A percentile compares a stretch with the other conserved stretches of the same genome.
Conservation (phyloP, 2,797 vertebrate genomes). For the Rachycentron canadum region DNA sequence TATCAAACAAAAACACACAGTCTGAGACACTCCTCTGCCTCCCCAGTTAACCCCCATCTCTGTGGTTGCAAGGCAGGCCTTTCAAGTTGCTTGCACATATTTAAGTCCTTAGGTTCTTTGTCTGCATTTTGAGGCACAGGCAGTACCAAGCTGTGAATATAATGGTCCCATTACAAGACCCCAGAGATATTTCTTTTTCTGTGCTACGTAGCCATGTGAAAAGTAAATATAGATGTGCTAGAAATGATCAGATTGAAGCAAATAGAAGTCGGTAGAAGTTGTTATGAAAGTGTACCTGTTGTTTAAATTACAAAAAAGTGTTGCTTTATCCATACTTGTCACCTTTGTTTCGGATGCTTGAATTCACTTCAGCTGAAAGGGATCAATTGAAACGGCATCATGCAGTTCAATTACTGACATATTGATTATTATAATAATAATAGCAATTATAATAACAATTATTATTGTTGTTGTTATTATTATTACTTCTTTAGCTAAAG, state of each 20-base stretch:
- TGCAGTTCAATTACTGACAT: constrained; percentile 28
- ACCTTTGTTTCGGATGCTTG: constrained; percentile 5
- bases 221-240: constrained; percentile 67
- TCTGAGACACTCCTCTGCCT: constrained; percentile 80
- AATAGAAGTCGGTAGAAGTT: constrained; percentile 51
- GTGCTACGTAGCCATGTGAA: constrained; percentile 56
- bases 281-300: constrained; percentile 25
- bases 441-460: too few relatives aligned
- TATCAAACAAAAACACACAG: constrained; percentile 83
- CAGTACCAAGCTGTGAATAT: constrained; percentile 77
- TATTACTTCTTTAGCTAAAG: constrained; percentile 27
- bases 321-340: constrained; percentile 4
- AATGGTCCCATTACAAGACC: constrained; percentile 79
- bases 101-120: constrained; percentile 83
- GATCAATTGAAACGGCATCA: constrained; percentile 43
- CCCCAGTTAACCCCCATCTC: constrained; percentile 84
- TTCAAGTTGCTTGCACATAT: constrained; percentile 83
- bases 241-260: constrained; percentile 48
- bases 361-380: constrained; percentile 41
- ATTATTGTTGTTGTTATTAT: constrained; percentile 4
- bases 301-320: constrained; percentile 26
- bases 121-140: constrained; percentile 77
- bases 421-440: too few relatives aligned
- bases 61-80: constrained; percentile 82
- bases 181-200: constrained; percentile 59